A percentile compares a stretch with the other conserved stretches of the same genome.
These are phyloP conservation scores for Hermodice carunculata DNA, from an alignment of 2,888 invertebrate genomes.

Conservation along the genomic window DNA sequence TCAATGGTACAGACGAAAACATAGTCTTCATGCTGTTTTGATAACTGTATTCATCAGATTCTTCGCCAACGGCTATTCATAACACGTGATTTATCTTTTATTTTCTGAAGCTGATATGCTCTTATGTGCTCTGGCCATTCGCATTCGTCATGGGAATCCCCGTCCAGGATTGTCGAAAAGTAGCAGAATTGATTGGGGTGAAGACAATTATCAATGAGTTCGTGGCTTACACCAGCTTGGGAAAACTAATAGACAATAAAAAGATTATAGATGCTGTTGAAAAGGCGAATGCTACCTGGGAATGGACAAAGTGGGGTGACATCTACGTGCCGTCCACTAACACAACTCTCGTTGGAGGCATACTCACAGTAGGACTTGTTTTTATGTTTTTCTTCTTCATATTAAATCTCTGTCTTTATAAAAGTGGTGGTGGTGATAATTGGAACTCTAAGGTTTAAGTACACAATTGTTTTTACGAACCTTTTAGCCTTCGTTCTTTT, in stretches of 20 bases:
- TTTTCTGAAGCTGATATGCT: constrained; percentile 74
- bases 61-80: no score
- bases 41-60: no score
- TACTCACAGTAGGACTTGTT: constrained; percentile 10
- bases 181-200: constrained; percentile 86
- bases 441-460: no score
- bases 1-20: no score
- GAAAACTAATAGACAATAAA: constrained; percentile 5
- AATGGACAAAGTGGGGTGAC: neutral
- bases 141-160: constrained; percentile 85
- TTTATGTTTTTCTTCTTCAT: no score
- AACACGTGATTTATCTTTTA: neutral
- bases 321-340: constrained; percentile 1
- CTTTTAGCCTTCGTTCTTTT: no score
- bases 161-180: constrained; percentile 78
- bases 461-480: no score
- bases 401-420: no score
- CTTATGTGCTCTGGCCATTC: constrained; percentile 90
- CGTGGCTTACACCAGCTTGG: constrained; percentile 84
- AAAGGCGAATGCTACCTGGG: neutral
- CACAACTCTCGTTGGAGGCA: constrained; percentile 4
- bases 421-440: no score
- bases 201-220: constrained; percentile 96
- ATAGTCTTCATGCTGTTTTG: no score
- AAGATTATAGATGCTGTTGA: constrained; percentile 6